A percentile compares a stretch with the other conserved stretches of the same genome.
phyloP scores from a whole-genome alignment of 2,888 invertebrate genomes.

The Campoplex nolae region DNA sequence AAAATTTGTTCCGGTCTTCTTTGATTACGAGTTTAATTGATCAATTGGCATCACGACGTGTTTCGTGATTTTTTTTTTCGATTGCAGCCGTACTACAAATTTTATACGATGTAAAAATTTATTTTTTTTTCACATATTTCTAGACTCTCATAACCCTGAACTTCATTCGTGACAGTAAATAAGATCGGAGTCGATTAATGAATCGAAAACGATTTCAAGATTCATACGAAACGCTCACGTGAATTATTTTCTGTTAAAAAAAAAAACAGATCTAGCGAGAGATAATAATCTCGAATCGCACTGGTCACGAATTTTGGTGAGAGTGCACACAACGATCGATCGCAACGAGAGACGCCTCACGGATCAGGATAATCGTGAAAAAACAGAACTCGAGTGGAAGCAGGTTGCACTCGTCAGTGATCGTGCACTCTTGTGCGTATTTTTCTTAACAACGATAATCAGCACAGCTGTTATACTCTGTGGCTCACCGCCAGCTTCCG shows the following conservation, averaged over 20 bases:
- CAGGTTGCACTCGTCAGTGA: constrained; percentile 93
- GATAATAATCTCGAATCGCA: constrained; percentile 87
- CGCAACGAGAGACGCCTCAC: constrained; percentile 91
- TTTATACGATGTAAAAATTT: not conserved
- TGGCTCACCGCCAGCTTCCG: constrained; percentile 87
- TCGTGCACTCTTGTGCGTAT: constrained; percentile 90
- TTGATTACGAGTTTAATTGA: too few relatives aligned
- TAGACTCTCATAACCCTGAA: not conserved
- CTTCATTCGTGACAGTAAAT: not conserved
- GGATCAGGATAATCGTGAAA: constrained; percentile 92
- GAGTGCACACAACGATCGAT: constrained; percentile 91
- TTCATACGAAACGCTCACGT: not conserved
- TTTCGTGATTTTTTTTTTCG: too few relatives aligned
- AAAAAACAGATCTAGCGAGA: constrained; percentile 74
- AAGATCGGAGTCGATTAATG: too few relatives aligned
- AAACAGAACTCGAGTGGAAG: constrained; percentile 94
- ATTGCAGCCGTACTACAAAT: not conserved
- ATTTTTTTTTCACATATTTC: not conserved
- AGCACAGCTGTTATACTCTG: constrained; percentile 92
- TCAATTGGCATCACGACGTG: too few relatives aligned
- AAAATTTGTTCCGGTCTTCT: not conserved
- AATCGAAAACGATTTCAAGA: too few relatives aligned
- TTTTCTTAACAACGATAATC: constrained; percentile 91
- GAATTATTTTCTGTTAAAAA: not conserved
- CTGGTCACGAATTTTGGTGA: constrained; percentile 89